phyloP scores from a whole-genome alignment of 2,797 vertebrate species.

The Ptychobarbus kaznakovi region DNA sequence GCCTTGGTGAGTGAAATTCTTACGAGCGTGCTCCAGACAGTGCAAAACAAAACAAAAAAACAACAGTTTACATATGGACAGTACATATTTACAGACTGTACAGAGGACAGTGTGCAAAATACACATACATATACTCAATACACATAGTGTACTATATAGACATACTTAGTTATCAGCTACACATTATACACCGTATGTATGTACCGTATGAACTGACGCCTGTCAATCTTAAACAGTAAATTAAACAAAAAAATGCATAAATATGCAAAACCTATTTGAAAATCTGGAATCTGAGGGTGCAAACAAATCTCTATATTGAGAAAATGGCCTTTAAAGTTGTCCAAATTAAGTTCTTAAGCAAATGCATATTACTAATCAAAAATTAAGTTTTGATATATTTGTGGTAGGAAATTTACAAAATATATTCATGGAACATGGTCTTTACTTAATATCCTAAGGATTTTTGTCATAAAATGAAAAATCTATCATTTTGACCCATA shows the following conservation, averaged over 20 bases:
- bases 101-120: too few species aligned
- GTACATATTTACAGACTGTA: too few species aligned
- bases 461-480: neutral
- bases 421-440: neutral
- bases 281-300: neutral
- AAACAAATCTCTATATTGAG: neutral
- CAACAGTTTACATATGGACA: too few species aligned
- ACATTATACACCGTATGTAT: too few species aligned
- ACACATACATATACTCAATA: too few species aligned
- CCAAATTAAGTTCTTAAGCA: neutral
- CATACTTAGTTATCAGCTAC: too few species aligned
- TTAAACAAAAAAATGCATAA: too few species aligned
- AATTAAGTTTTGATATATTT: neutral
- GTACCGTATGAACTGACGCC: too few species aligned
- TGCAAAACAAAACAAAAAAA: too few species aligned
- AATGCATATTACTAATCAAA: neutral
- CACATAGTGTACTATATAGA: too few species aligned
- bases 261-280: neutral
- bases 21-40: too few species aligned
- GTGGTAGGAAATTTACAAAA: neutral
- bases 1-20: too few species aligned
- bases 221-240: neutral
- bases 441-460: neutral
- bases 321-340: neutral
- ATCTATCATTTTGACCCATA: neutral